Conservation (phyloP, 2,888 invertebrate genomes). For the Melanotus villosus region DNA sequence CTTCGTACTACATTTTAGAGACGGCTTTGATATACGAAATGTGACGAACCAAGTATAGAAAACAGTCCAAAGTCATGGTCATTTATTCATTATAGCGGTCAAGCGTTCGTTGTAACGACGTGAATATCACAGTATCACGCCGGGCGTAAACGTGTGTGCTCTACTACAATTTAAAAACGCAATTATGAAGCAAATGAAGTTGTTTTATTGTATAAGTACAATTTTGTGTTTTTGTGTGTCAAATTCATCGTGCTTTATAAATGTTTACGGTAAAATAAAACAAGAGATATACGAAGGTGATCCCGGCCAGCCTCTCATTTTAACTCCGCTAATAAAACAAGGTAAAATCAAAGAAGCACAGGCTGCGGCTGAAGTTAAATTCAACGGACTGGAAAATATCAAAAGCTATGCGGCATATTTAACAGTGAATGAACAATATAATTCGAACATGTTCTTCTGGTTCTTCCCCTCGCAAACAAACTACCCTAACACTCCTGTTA, state of each 20-base stretch:
- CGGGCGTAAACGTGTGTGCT: too few relatives aligned
- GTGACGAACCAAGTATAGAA: too few relatives aligned
- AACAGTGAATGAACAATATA: constrained; percentile 83
- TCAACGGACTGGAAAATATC: constrained; percentile 73
- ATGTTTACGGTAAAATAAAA: constrained; percentile 53
- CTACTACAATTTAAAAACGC: too few relatives aligned
- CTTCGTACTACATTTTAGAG: too few relatives aligned
- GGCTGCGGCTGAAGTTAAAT: constrained; percentile 70
- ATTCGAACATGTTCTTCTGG: constrained; percentile 94
- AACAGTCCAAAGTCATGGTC: too few relatives aligned
- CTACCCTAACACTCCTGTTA: constrained; percentile 75
- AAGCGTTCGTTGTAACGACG: too few relatives aligned
- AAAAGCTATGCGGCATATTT: constrained; percentile 86
- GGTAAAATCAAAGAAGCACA: constrained; percentile 78
- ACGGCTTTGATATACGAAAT: too few relatives aligned
- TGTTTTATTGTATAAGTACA: neutral
- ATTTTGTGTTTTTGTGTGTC: neutral
- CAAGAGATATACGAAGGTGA: constrained; percentile 53
- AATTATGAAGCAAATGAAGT: neutral
- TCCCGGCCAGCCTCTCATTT: constrained; percentile 77
- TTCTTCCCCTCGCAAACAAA: constrained; percentile 82
- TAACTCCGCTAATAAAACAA: constrained; percentile 81
- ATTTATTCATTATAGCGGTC: too few relatives aligned
- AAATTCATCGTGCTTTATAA: constrained; percentile 26
- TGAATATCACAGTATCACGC: too few relatives aligned